Evolutionary conservation across 2,888 invertebrate species (phyloP).

Genomic region (Therioaphis trifolii): DNA sequence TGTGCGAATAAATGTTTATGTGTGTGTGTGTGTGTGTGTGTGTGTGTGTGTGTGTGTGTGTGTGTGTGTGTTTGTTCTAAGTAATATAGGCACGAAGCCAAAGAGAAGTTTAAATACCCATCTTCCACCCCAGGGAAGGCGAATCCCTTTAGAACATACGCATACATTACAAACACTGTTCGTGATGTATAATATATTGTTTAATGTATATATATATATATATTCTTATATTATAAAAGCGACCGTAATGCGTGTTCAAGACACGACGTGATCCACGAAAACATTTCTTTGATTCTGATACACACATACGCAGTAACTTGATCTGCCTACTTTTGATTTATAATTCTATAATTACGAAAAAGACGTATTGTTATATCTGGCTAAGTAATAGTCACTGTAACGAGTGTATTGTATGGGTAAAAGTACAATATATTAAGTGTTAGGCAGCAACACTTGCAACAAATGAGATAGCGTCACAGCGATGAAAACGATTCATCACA

Average conservation of each 20-base stretch:
- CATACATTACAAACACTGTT: slow-evolving; percentile 21
- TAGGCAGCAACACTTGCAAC: no score
- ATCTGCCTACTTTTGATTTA: not conserved
- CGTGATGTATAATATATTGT: not conserved
- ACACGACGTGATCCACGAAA: not conserved
- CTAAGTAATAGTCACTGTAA: no score
- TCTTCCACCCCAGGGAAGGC: not conserved
- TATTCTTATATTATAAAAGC: not conserved
- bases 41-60: not conserved
- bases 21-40: not conserved
- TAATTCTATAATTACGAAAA: not conserved
- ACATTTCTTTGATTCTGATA: not conserved
- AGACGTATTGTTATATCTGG: no score
- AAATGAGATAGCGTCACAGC: no score
- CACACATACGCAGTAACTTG: not conserved
- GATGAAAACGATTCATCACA: no score
- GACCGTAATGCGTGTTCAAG: slow-evolving; percentile 26
- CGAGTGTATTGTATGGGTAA: no score
- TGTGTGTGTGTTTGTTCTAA: not conserved
- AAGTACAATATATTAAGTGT: no score
- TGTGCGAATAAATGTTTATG: not conserved
- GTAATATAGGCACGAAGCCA: slow-evolving; percentile 24
- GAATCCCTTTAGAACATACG: slow-evolving; percentile 24
- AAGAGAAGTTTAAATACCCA: slow-evolving; percentile 47
- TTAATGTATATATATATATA: not conserved